Conservation (phyloP, 2,113 vertebrate genomes). For the Rissa tridactyla region DNA sequence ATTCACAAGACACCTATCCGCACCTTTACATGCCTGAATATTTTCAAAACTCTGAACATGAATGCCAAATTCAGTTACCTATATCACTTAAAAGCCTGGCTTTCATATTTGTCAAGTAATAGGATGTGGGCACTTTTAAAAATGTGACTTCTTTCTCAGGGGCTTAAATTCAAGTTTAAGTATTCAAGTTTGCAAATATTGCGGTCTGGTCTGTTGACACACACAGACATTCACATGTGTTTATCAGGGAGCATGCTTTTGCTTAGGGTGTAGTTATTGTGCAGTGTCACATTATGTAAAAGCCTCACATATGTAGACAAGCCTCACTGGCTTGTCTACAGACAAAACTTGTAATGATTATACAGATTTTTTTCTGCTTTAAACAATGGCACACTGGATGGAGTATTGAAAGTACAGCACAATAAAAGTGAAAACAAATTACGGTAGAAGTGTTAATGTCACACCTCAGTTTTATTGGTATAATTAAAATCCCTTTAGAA, state of each 20-base stretch:
- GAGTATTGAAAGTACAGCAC: background rate
- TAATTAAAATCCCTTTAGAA: background rate
- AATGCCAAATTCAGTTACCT: background rate
- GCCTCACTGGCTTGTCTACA: background rate
- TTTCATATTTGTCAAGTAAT: background rate
- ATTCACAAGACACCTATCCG: background rate
- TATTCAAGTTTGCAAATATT: background rate
- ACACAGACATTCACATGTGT: background rate
- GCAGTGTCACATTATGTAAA: background rate
- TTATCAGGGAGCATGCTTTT: background rate
- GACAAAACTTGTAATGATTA: background rate
- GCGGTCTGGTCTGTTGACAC: background rate
- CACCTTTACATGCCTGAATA: background rate
- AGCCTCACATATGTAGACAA: no score
- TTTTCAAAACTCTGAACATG: background rate
- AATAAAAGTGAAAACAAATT: background rate
- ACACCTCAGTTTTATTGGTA: background rate
- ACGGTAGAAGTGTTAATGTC: background rate
- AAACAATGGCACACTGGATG: background rate
- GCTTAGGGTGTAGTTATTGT: background rate
- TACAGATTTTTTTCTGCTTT: background rate
- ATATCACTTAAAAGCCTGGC: background rate
- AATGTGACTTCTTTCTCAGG: background rate
- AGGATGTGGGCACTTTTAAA: background rate
- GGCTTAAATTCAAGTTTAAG: background rate